Percentiles rank a stretch among this genome's conserved stretches.
Conservation (phyloP, 2,888 invertebrate species). For the Volucella bombylans region DNA sequence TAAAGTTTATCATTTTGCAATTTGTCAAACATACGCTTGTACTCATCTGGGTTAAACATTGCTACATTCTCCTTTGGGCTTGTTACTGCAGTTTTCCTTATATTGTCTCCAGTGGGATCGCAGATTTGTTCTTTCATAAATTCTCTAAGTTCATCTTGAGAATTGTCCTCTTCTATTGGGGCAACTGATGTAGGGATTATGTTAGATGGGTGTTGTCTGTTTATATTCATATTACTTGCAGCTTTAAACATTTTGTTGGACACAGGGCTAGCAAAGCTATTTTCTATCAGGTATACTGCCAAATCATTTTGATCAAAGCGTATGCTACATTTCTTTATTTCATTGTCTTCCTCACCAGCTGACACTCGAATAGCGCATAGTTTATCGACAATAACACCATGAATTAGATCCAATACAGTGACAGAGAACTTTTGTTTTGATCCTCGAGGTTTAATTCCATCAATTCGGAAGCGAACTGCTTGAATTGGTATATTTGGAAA, state of each 20-base stretch:
- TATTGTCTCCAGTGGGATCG: conserved; percentile 29
- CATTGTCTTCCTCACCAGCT: conserved; percentile 76
- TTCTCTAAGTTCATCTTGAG: conserved; percentile 50
- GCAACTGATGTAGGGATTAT: background rate
- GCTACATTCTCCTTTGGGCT: conserved; percentile 66
- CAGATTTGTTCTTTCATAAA: conserved; percentile 49
- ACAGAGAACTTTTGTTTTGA: conserved; percentile 82
- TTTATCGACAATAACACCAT: conserved; percentile 85
- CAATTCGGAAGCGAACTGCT: conserved; percentile 85
- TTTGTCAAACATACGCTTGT: conserved; percentile 75
- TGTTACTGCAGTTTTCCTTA: conserved; percentile 12
- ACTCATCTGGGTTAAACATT: conserved; percentile 76
- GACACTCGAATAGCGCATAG: conserved; percentile 83
- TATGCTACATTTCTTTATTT: conserved; percentile 77
- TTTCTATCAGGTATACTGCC: conserved; percentile 76
- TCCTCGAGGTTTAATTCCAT: conserved; percentile 83
- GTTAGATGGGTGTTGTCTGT: background rate
- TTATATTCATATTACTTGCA: background rate
- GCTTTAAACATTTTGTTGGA: background rate
- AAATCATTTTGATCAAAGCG: conserved; percentile 76
- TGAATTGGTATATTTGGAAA: conserved; percentile 87
- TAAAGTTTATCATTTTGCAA: conserved; percentile 81
- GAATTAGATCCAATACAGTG: conserved; percentile 85
- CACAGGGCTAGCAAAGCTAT: conserved; percentile 61
- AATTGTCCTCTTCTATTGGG: conserved; percentile 20